Base-by-base conservation (phyloP, 2,888 invertebrate genomes). In the Chrysotoxum bicinctum region DNA sequence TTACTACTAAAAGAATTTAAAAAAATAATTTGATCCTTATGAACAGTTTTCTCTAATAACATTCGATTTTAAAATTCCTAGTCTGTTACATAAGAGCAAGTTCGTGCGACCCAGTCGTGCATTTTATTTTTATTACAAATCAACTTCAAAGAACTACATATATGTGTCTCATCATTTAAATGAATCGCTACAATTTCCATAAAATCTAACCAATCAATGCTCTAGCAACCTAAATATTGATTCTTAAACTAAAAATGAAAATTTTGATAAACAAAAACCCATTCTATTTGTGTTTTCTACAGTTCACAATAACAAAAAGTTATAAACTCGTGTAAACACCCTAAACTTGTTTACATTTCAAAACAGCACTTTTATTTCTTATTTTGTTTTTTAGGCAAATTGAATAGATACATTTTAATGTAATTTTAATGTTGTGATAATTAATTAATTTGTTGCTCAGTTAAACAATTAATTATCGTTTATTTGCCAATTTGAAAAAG, bases 311-410 rank as follows among this genome's bases (percentile, higher is more conserved):
- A 26, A 16, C 2, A 60, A 40, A 21, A 70, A 54, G 69, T 21
- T 56, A 54, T n/a, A 60, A 54, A 23, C n/a, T 26, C 14, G 23
- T 43, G 72, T 82, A 82, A 83, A 83, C 83, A 79, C 6, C 32
- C 6, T 16, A 23, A 75, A 54, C 19, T 16, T 82, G 76, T 76
- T 80, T 77, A 81, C 75, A 56, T 45, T 64, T 21, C 30, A 3
- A 26, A 32, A 40, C 40, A 26, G 37, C 21, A 37, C 72, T 69
- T 12, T 7, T 43, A 37, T 77, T 69, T 12, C 4, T 43, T 26
- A 5, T 62, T 37, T 8, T 21, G 3, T 21, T 14, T 40, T 10
- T 35, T 0, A 1, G 48, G 21, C 14, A 35, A 32, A 21, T 48
- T 5, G 8, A 56, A 35, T 32, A 16, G 5, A 16, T 30, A 26